Percentiles rank a stretch among this genome's conserved stretches.
These are phyloP conservation scores for Drosophila hawaiiensis DNA, from an alignment of 2,888 invertebrate species.

Conservation along the genomic window DNA sequence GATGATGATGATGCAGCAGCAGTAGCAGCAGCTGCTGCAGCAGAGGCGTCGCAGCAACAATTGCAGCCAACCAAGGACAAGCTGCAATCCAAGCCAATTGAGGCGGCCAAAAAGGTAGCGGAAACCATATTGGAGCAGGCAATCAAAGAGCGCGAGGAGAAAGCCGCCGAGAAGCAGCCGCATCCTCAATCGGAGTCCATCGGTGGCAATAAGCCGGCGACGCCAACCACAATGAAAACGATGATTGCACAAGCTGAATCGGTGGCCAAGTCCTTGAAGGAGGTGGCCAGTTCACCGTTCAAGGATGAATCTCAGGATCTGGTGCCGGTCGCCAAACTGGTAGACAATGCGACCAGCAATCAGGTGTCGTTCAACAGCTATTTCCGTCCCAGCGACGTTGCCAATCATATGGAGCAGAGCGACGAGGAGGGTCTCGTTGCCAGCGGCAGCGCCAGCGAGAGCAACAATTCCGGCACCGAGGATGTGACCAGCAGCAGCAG, in stretches of 20 bases:
- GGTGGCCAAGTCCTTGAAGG: constrained; percentile 84
- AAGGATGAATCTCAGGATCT: constrained; percentile 88
- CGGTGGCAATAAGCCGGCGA: constrained; percentile 5
- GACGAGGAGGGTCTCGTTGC: constrained; percentile 93
- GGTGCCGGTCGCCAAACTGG: constrained; percentile 91
- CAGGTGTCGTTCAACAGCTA: constrained; percentile 88
- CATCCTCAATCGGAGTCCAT: neutral
- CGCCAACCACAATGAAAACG: constrained; percentile 84
- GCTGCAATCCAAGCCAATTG: constrained; percentile 47
- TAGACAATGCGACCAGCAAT: constrained; percentile 89
- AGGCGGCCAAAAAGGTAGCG: constrained; percentile 87
- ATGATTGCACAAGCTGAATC: constrained; percentile 87
- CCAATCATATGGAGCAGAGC: constrained; percentile 85
- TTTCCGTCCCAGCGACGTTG: constrained; percentile 86
- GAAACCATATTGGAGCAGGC: constrained; percentile 87
- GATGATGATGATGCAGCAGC: neutral
- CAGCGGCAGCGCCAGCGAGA: constrained; percentile 91
- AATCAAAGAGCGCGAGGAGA: constrained; percentile 79
- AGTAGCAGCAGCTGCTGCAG: constrained; percentile 13
- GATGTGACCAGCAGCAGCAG: constrained; percentile 85
- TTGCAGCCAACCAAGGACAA: constrained; percentile 66
- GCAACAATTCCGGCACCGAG: constrained; percentile 93
- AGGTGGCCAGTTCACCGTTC: constrained; percentile 84
- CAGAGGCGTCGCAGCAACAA: constrained; percentile 59
- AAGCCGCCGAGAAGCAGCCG: neutral